Conservation (phyloP, 2,113 vertebrate species). For the Ammodytes marinus region DNA sequence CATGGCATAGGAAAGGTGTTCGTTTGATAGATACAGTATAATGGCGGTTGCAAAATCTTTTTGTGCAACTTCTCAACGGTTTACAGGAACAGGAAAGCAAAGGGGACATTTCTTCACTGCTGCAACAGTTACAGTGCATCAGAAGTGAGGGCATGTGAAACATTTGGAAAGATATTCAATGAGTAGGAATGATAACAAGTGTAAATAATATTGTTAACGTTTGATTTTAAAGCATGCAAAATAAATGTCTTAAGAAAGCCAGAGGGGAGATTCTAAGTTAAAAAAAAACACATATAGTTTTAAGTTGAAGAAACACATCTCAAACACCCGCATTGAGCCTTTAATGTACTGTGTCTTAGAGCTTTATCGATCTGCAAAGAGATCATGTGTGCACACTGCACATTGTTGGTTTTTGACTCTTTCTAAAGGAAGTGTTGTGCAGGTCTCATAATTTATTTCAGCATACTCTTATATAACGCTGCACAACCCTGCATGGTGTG, state of each 20-base stretch:
- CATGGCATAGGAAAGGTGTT: not conserved
- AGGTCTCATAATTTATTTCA: too few relatives aligned
- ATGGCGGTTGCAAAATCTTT: slow-evolving; percentile 29
- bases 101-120: slow-evolving; percentile 23
- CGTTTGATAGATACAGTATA: not conserved
- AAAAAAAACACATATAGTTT: not conserved
- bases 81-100: slow-evolving; percentile 29
- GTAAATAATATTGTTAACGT: not conserved
- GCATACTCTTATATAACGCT: too few relatives aligned
- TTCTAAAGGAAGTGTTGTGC: too few relatives aligned
- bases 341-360: slow-evolving; percentile 14
- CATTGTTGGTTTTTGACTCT: too few relatives aligned
- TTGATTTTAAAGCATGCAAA: not conserved
- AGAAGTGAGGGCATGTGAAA: not conserved
- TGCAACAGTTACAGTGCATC: not conserved
- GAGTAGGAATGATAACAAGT: not conserved
- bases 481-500: too few relatives aligned
- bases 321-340: slow-evolving; percentile 18
- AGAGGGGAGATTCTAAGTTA: not conserved
- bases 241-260: not conserved
- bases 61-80: slow-evolving; percentile 31
- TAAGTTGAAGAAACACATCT: not conserved
- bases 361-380: slow-evolving; percentile 11
- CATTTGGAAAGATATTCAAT: not conserved
- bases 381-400: too few relatives aligned